Conservation (phyloP, 1,140 invertebrate species). For the silkworm (Bombyx mori) region ASM3026992v2 NC_085118.1:10741001-10741500, state of each 20-base stretch:
- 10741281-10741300: constrained; percentile 77
- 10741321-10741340: constrained; percentile 70
- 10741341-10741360: constrained; percentile 63
- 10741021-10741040: constrained; percentile 65
- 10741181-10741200: constrained; percentile 83
- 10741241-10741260: constrained; percentile 79
- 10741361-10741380: constrained; percentile 78
- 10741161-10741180: constrained; percentile 87
- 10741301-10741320: constrained; percentile 76
- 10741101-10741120: constrained; percentile 76
- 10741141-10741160: constrained; percentile 77
- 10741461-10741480: constrained; percentile 73
- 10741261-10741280: constrained; percentile 74
- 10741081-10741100: constrained; percentile 80
- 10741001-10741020: constrained; percentile 74
- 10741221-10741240: constrained; percentile 84
- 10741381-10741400: constrained; percentile 38
- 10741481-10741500: constrained; percentile 73
- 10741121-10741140: constrained; percentile 73
- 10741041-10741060: constrained; percentile 64
- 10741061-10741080: constrained; percentile 72
- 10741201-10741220: constrained; percentile 84
- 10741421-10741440: constrained; percentile 73
- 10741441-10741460: constrained; percentile 71
- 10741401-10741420: constrained; percentile 72